phyloP scores from a whole-genome alignment of 2,888 invertebrate species.

The Caenorhabditis imperialis region DNA sequence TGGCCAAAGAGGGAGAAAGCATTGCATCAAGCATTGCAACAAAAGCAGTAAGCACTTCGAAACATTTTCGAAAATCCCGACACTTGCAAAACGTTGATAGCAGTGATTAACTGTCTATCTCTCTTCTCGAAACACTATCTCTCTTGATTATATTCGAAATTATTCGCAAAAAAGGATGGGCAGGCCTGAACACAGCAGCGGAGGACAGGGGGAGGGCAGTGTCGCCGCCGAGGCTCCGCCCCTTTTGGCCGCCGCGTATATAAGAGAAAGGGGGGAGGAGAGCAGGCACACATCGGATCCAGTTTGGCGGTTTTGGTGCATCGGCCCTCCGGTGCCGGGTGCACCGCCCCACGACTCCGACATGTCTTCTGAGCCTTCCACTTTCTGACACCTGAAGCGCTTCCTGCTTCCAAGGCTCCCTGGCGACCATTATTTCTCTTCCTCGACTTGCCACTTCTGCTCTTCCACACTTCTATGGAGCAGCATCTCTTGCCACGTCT shows the following conservation, averaged over 20 bases:
- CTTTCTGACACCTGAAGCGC: conserved; percentile 20
- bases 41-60: not conserved
- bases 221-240: conserved; percentile 38
- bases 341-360: conserved; percentile 31
- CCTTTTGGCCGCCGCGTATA: conserved; percentile 28
- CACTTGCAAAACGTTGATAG: conserved; percentile 9
- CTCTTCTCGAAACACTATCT: conserved; percentile 5
- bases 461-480: conserved; percentile 6
- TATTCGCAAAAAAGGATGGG: conserved; percentile 51
- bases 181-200: conserved; percentile 28
- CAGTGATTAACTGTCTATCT: conserved; percentile 11
- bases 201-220: conserved; percentile 44
- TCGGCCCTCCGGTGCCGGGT: conserved; percentile 4
- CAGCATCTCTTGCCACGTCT: conserved; percentile 34
- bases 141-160: conserved; percentile 44
- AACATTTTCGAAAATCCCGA: conserved; percentile 33
- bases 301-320: conserved; percentile 51
- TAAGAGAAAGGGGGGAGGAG: conserved; percentile 49
- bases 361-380: conserved; percentile 37
- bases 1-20: too few relatives aligned
- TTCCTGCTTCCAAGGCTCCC: conserved; percentile 17
- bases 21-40: conserved; percentile 32
- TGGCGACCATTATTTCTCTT: conserved; percentile 27
- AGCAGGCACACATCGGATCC: conserved; percentile 56
- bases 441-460: conserved; percentile 40